These are phyloP conservation scores for Gasterosteus aculeatus DNA, from an alignment of 2,113 vertebrate genomes.

Conservation along the genomic window DNA sequence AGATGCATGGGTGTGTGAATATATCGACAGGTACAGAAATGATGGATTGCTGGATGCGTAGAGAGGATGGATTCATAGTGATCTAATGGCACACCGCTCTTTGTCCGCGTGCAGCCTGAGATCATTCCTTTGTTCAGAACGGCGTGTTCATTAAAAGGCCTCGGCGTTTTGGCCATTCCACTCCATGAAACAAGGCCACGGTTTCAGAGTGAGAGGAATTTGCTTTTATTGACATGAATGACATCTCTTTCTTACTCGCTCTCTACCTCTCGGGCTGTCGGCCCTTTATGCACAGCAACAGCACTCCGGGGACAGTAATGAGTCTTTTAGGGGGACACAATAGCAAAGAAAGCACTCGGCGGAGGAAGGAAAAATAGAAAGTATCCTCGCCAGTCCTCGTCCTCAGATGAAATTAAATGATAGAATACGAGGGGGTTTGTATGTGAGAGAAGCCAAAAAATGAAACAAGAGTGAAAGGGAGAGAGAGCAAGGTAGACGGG, in stretches of 20 bases:
- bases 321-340: constrained; percentile 73
- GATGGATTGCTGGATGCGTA: constrained; percentile 19
- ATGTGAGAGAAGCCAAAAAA: constrained; percentile 46
- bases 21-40: constrained; percentile 20
- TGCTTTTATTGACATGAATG: constrained; percentile 52
- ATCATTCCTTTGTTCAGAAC: not conserved
- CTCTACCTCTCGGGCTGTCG: constrained; percentile 32
- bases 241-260: constrained; percentile 27
- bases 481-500: constrained; percentile 50
- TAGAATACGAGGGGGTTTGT: constrained; percentile 32
- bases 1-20: constrained; percentile 42
- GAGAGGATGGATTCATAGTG: constrained; percentile 6
- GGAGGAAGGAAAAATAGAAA: constrained; percentile 55
- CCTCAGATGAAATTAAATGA: constrained; percentile 75
- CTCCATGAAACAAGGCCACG: constrained; percentile 45
- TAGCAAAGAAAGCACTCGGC: constrained; percentile 66
- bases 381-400: constrained; percentile 68
- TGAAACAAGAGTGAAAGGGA: constrained; percentile 50
- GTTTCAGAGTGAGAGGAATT: constrained; percentile 26
- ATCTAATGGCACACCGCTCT: constrained; percentile 7
- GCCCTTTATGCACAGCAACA: constrained; percentile 62
- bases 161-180: constrained; percentile 41
- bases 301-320: constrained; percentile 70
- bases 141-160: constrained; percentile 36
- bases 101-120: not conserved